phyloP scores from a whole-genome alignment of 1,140 invertebrate species.

The Hylyphantes graminicola region DNA sequence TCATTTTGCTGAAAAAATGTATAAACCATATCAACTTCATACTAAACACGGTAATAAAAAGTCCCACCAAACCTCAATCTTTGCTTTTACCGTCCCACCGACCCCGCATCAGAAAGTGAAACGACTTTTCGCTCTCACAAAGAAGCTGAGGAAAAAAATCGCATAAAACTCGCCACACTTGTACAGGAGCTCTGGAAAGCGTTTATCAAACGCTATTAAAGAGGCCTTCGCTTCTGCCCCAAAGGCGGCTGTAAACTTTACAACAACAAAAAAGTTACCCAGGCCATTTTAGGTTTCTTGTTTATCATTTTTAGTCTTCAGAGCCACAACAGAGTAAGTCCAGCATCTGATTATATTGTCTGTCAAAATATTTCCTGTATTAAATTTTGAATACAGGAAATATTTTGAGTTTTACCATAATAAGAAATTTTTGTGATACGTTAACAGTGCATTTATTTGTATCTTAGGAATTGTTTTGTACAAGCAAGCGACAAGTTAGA shows the following conservation, averaged over 20 bases:
- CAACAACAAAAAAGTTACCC: slow-evolving; percentile 30
- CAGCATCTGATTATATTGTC: too few species aligned
- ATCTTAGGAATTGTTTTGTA: too few species aligned
- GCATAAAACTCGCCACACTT: slow-evolving; percentile 26
- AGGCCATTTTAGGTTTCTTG: slow-evolving; percentile 26
- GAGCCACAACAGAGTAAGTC: too few species aligned
- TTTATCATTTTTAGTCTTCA: too few species aligned
- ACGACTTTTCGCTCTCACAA: slow-evolving; percentile 22
- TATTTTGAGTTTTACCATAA: too few species aligned
- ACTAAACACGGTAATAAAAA: slow-evolving; percentile 45
- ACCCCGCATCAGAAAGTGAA: slow-evolving; percentile 8
- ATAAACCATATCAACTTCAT: neutral
- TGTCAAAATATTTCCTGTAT: too few species aligned
- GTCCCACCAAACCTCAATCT: neutral
- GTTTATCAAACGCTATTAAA: slow-evolving; percentile 59
- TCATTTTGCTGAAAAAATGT: neutral
- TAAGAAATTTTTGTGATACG: too few species aligned
- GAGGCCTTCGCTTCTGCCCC: neutral
- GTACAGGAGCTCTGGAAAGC: slow-evolving; percentile 28
- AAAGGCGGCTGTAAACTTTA: slow-evolving; percentile 50
- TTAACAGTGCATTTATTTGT: too few species aligned
- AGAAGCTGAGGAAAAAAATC: slow-evolving; percentile 23
- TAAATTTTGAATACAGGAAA: too few species aligned
- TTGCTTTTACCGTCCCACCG: neutral
- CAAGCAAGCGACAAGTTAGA: too few species aligned